phyloP scores from a whole-genome alignment of 2,888 invertebrate genomes.

The Adela reaumurella region DNA sequence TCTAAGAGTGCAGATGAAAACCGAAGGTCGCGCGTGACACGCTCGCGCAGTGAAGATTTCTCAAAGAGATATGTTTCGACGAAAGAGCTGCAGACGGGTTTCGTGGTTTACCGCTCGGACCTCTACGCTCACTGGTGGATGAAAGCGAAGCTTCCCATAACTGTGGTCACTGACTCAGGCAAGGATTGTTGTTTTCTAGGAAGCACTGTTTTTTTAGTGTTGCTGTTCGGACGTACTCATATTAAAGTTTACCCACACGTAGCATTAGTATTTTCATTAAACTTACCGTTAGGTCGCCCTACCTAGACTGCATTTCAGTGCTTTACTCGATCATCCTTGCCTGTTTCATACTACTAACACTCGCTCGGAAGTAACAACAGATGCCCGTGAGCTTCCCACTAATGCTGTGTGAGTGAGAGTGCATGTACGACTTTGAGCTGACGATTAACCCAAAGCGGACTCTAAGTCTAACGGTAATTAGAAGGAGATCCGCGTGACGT shows the following conservation, averaged over 20 bases:
- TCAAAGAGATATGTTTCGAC: constrained; percentile 42
- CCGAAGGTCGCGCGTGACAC: constrained; percentile 29
- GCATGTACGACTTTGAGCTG: background rate
- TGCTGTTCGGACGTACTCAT: constrained; percentile 15
- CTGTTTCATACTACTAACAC: constrained; percentile 54
- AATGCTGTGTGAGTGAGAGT: background rate
- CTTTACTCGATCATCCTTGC: constrained; percentile 60
- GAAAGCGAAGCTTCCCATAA: constrained; percentile 76
- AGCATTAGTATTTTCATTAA: background rate
- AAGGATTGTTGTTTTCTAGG: constrained; percentile 58
- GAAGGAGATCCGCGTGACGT: no score
- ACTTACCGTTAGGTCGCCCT: background rate
- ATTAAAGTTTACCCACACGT: constrained; percentile 12
- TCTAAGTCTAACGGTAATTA: no score
- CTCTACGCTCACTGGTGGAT: constrained; percentile 93
- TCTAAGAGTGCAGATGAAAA: constrained; percentile 22
- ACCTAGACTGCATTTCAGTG: constrained; percentile 35
- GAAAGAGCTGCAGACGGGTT: constrained; percentile 36
- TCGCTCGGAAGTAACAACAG: background rate
- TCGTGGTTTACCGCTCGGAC: constrained; percentile 72
- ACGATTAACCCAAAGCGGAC: background rate
- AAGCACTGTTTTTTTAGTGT: constrained; percentile 52
- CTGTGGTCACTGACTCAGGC: constrained; percentile 58
- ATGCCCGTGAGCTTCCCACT: background rate
- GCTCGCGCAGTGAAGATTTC: constrained; percentile 46